Evolutionary conservation across 1,140 invertebrate species (phyloP), one percentile per base, ranked within the genome.

Genomic region (Camponotus vicinus): DNA sequence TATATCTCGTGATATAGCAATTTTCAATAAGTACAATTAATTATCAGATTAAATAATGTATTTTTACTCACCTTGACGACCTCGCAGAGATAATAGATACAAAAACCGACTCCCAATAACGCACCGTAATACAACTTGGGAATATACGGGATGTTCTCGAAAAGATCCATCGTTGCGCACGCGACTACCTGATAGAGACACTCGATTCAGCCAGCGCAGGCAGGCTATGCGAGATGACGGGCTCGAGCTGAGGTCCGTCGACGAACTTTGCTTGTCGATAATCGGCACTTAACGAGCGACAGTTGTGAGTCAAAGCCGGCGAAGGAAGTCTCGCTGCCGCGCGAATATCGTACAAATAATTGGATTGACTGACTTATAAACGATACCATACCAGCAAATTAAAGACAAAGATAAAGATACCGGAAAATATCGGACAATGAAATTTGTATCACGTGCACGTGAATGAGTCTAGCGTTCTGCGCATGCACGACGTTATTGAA

Each of bases 21-120:
- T 32, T 6, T 15, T 57, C 9, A n/a, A 1, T 27, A n/a, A 18
- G n/a, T 27, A 8, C 9, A 11, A 78, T 34, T 27, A 27, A 34
- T 67, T 32, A n/a, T 66, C 3, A 9, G 11, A 3, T 45, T 4
- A 42, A 27, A 7, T 1, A 15, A 45, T 4, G 3, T 15, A 27
- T 18, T 4, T 27, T 61, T 91, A 93, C 92, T 95, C 82, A 95
- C 95, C 92, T 95, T 95, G 55, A 95, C 95, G 6, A 95, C 95
- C 77, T 95, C 92, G 85, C 90, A 93, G 42, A 96, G 91, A 63
- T 96, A 96, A 86, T 96, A 96, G 27, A 93, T 82, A 69, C 93
- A 91, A 85, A 95, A 96, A 59, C 94, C 94, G 70, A 95, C 86
- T 55, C 92, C 93, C 55, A 95, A 63, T 27, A 95, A 86, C n/a